phyloP scores from a whole-genome alignment of 2,113 vertebrate species.

The Thymallus thymallus region DNA sequence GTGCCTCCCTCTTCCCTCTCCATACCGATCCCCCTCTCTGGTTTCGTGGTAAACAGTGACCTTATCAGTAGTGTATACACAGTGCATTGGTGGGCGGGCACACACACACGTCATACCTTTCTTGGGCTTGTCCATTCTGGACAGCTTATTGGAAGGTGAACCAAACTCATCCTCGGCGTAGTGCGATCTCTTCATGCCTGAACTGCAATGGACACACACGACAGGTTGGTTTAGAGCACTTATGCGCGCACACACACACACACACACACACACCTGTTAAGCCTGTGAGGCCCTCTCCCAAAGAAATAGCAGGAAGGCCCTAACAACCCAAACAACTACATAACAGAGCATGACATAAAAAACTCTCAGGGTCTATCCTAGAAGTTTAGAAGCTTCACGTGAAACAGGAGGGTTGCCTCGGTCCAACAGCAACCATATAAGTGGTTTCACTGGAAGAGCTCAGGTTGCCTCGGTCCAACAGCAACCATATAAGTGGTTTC shows the following conservation, averaged over 20 bases:
- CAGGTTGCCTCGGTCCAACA: too few relatives aligned
- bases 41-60: not conserved
- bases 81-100: slow-evolving; percentile 4
- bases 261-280: slow-evolving; percentile 13
- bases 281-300: not conserved
- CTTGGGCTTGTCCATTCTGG: slow-evolving; percentile 87
- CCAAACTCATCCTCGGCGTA: slow-evolving; percentile 87
- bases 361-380: not conserved
- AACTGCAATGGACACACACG: slow-evolving; percentile 61
- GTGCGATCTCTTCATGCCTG: slow-evolving; percentile 86
- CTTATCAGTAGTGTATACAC: not conserved
- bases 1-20: not conserved
- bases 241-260: not conserved
- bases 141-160: slow-evolving; percentile 81
- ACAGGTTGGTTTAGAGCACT: not conserved
- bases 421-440: too few relatives aligned
- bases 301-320: not conserved
- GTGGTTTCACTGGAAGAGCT: too few relatives aligned
- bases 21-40: not conserved
- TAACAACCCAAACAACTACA: not conserved
- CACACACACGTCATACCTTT: slow-evolving; percentile 77
- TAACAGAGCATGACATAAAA: not conserved
- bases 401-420: too few relatives aligned
- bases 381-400: not conserved
- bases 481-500: too few relatives aligned